phyloP scores from a whole-genome alignment of 2,797 vertebrate genomes.

The Molossus molossus region DNA sequence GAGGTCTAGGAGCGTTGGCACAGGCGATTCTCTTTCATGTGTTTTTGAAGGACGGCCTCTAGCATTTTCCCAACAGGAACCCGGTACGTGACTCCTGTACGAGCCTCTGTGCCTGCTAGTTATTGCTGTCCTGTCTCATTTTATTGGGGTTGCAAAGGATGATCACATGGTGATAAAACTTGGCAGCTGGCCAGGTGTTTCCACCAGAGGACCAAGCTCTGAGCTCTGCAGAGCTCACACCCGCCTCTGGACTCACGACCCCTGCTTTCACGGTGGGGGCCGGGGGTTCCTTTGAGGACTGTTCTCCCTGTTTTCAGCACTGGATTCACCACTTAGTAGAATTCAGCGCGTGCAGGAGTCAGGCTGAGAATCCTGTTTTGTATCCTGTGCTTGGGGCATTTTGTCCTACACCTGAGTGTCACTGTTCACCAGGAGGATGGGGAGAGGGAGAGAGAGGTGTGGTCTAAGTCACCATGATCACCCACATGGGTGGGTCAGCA shows the following conservation, averaged over 20 bases:
- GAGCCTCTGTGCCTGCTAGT: background rate
- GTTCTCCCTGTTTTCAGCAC: background rate
- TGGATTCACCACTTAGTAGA: background rate
- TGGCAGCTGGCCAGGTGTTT: fast-evolving
- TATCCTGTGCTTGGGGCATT: background rate
- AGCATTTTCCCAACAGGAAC: background rate
- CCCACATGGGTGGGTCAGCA: too few species aligned
- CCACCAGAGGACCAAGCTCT: fast-evolving
- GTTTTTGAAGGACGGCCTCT: background rate
- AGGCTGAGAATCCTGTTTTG: background rate
- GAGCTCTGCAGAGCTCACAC: background rate
- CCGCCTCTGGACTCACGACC: fast-evolving
- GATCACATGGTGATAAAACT: fast-evolving
- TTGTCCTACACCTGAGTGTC: fast-evolving
- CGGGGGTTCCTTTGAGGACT: background rate
- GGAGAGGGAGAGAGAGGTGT: fast-evolving
- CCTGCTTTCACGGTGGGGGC: fast-evolving
- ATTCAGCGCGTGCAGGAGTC: too few species aligned
- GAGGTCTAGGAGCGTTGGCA: background rate
- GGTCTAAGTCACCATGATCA: fast-evolving
- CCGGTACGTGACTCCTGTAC: background rate
- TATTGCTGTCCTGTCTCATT: background rate
- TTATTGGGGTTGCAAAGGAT: background rate
- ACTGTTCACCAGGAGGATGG: background rate
- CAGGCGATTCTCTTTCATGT: background rate